Evolutionary conservation across 2,888 invertebrate species (phyloP), one percentile per base, ranked within the genome.

Genomic region (Drosophila kuntzei): DNA sequence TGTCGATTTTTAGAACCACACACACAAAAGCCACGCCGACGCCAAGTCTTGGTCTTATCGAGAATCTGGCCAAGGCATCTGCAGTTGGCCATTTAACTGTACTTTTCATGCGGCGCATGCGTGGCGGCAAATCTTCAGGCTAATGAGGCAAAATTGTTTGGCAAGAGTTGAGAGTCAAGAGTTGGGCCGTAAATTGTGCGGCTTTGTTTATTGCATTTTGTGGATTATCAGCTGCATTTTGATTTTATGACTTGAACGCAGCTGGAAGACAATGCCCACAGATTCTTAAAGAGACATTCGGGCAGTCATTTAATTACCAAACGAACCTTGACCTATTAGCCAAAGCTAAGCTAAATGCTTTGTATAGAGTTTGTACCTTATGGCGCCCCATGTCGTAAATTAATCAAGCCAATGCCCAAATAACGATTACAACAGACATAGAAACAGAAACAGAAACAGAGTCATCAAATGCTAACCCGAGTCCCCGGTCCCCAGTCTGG

Each of bases 321-420:
- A 37, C 47, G 66, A 70, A 67, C 87, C 83, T 84, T 83, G 87
- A 84, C 87, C 84, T 63, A 83, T 80, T 70, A 78, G 80, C 80
- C 73, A 83, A 66, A 71, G 62, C 54, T 71, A 55, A 84, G 59
- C 66, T 60, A 76, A 83, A 64, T 54, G 73, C 71, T 71, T 84
- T 84, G 84, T 81, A 51, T 64, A n/a, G 53, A 69, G 66, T 65
- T 62, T 71, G 74, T 32, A 74, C 74, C 87, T 67, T 63, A 77
- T 59, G 72, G 18, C 51, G 55, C 53, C 41, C 16, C 61, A 49
- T 74, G 76, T 84, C 70, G 79, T 84, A 83, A 87, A 83, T 87
- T 87, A 87, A 83, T 83, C 83, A 83, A 77, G 67, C 71, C 77
- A 64, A 57, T 53, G 62, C 62, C 63, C 66, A 58, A 66, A 55